Percentiles rank a stretch among this genome's conserved stretches.
Conservation (phyloP, 2,888 invertebrate genomes). For the Melolontha melolontha region DNA sequence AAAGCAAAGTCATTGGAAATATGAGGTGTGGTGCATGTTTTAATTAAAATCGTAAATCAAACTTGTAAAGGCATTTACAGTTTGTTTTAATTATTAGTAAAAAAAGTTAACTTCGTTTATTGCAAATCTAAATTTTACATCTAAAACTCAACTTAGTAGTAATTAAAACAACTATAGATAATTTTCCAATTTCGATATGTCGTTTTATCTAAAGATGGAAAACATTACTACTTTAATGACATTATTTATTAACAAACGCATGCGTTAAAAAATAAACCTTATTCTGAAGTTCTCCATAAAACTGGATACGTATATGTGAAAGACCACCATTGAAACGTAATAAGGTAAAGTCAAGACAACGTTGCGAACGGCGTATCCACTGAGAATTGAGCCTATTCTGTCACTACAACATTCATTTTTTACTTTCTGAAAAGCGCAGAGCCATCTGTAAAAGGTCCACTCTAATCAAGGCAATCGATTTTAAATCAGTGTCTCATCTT, state of each 20-base stretch:
- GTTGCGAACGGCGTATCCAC: constrained; percentile 11
- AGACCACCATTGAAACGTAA: constrained; percentile 22
- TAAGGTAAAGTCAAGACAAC: constrained; percentile 18
- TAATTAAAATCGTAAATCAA: too few species aligned
- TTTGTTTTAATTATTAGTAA: too few species aligned
- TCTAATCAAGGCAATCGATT: constrained; percentile 39
- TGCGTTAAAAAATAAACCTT: not conserved
- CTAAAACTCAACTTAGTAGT: too few species aligned
- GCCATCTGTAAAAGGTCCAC: constrained; percentile 28
- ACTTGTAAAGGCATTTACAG: too few species aligned
- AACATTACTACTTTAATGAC: constrained; percentile 1
- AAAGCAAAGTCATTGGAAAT: too few species aligned
- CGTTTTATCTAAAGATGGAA: not conserved
- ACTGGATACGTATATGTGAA: not conserved
- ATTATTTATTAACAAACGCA: constrained; percentile 8
- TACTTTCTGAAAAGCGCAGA: constrained; percentile 1
- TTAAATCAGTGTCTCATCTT: constrained; percentile 37
- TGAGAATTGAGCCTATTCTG: constrained; percentile 29
- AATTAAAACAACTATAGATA: too few species aligned
- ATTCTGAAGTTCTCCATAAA: constrained; percentile 21
- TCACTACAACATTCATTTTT: constrained; percentile 12
- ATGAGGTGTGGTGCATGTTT: too few species aligned
- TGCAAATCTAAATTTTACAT: too few species aligned
- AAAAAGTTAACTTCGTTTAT: too few species aligned
- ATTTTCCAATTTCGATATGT: too few species aligned